Percentiles rank a stretch among this genome's conserved stretches.
Evolutionary conservation across 2,797 vertebrate genomes (phyloP).

Genomic region (Myotis planiceps): DNA sequence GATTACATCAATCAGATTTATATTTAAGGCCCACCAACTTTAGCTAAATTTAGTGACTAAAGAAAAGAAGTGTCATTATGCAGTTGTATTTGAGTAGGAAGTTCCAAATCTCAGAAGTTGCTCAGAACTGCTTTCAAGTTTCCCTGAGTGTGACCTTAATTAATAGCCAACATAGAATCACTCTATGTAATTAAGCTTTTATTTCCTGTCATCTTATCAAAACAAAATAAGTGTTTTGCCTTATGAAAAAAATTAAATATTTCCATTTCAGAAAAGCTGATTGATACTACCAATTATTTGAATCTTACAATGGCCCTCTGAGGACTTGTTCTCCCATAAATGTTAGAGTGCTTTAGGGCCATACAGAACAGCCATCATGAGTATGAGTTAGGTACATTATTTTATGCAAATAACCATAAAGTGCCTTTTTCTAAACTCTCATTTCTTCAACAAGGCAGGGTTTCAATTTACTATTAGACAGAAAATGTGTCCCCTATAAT

Average conservation of each 20-base stretch:
- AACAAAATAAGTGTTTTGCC: constrained; percentile 41
- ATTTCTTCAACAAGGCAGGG: neutral
- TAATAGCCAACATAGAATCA: neutral
- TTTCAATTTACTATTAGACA: constrained; percentile 55
- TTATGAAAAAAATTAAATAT: constrained; percentile 48
- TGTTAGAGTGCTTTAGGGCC: constrained; percentile 5
- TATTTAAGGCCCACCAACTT: neutral
- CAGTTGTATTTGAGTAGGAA: neutral
- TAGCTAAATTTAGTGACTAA: neutral
- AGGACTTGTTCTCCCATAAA: neutral
- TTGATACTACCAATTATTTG: constrained; percentile 41
- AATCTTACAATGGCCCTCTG: neutral
- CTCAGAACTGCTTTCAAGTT: neutral
- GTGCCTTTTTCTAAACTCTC: constrained; percentile 32
- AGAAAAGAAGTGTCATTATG: neutral
- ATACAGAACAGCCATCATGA: neutral
- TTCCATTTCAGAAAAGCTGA: constrained; percentile 57
- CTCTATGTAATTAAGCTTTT: neutral
- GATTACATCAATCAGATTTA: neutral
- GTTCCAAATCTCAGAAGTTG: neutral
- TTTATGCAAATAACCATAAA: constrained; percentile 61
- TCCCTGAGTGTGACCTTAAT: neutral
- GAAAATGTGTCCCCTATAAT: constrained; percentile 52
- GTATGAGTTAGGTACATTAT: constrained; percentile 24
- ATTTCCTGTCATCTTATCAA: constrained; percentile 35